A percentile compares a stretch with the other conserved stretches of the same genome.
These are phyloP conservation scores for Lissonota sp. DNA, from an alignment of 2,888 invertebrate species.

Conservation along the genomic window DNA sequence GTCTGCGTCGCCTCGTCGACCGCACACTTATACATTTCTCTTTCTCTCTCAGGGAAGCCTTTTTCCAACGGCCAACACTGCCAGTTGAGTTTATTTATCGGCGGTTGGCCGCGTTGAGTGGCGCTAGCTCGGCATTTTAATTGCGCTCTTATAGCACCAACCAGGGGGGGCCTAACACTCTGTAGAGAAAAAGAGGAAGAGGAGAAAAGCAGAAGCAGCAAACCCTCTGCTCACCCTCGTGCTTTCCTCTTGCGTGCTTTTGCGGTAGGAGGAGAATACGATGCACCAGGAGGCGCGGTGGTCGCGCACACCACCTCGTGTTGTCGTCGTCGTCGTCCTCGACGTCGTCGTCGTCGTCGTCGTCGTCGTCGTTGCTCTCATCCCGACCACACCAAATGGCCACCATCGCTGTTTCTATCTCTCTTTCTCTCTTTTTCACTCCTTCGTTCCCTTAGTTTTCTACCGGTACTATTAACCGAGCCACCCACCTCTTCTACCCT, in stretches of 20 bases:
- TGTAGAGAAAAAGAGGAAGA: conserved; percentile 10
- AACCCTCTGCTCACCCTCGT: conserved; percentile 44
- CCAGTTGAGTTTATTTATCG: conserved; percentile 83
- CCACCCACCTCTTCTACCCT: conserved; percentile 30
- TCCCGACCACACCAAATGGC: conserved; percentile 11
- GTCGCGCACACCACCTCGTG: conserved; percentile 42
- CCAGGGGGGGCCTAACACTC: conserved; percentile 67
- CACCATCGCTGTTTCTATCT: conserved; percentile 14
- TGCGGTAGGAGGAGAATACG: conserved; percentile 35
- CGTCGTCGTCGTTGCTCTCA: conserved; percentile 45
- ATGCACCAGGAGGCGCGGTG: conserved; percentile 49
- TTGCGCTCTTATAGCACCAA: conserved; percentile 82
- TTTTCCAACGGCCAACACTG: conserved; percentile 64
- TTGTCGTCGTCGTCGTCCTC: conserved; percentile 66
- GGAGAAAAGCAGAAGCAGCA: conserved; percentile 49
- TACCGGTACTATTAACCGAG: conserved; percentile 42
- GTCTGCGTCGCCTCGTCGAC: conserved; percentile 51
- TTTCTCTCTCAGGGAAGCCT: conserved; percentile 40
- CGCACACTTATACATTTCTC: conserved; percentile 79
- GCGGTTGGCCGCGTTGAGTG: conserved; percentile 82
- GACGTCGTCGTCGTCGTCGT: conserved; percentile 72
- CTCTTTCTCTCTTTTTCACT: conserved; percentile 13
- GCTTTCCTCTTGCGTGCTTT: conserved; percentile 33
- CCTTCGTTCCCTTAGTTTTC: conserved; percentile 41
- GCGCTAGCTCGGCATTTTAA: conserved; percentile 84